Base-by-base conservation (phyloP, 2,113 vertebrate genomes). In the Protomyctophum bolini region DNA sequence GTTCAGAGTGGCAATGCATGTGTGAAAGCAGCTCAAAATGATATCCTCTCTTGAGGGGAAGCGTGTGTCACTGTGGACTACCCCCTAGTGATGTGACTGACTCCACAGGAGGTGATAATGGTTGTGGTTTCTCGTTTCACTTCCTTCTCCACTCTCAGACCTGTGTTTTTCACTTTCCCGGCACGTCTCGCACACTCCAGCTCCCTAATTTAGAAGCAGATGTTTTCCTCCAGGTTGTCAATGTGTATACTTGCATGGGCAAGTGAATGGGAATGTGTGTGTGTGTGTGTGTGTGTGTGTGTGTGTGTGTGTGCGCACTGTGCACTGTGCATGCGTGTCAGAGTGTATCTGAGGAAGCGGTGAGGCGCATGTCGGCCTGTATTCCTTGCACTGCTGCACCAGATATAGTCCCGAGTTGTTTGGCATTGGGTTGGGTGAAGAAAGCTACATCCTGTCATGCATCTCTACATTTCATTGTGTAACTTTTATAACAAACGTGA, bases 121-220 rank as follows among this genome's bases (percentile, higher is more conserved):
- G 49, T 69, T 68, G 62, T 67, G 29, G 75, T 80, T 74, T 51
- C 47, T 63, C 69, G 58, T 76, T 72, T 73, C 72, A 65, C 76
- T 52, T 66, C 77, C 61, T 15, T 61, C 48, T 47, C 33, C 49
- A 72, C 62, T 76, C 48, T 57, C 63, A 58, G 56, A 72, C 66
- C 63, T 73, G 33, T 73, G 60, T 74, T 66, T 74, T 79, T 82
- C 54, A 68, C 64, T 61, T 73, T 63, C 70, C 14, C 50, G 8
- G 75, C 68, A 63, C 63, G 56, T 79, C 76, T 79, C 49, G 9
- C 63, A 58, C 66, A 75, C 51, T 59, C 60, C 56, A 59, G 79
- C 77, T 57, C 70, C 45, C 80, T 82, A 86, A 87, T 91, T 85
- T 86, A 72, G 70, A 82, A 73, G 70, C 73, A 72, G 59, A 85